phyloP scores from a whole-genome alignment of 92 coral and sea anemone genomes.

The Plumapathes pennacea region DNA sequence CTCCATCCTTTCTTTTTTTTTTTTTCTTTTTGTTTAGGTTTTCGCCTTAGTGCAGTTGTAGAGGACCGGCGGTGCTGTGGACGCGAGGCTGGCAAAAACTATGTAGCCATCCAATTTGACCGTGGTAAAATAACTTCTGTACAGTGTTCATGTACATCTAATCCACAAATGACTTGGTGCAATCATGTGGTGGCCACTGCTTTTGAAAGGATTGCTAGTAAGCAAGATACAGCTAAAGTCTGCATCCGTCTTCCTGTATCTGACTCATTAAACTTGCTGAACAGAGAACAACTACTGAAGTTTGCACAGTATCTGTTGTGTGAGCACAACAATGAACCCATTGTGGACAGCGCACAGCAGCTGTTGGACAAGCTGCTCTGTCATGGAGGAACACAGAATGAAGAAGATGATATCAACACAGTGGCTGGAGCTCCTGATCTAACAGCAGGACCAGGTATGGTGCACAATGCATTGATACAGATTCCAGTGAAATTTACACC shows the following conservation, averaged over 20 bases:
- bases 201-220: constrained; percentile 59
- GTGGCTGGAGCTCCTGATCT: constrained; percentile 96
- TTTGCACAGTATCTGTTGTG: constrained; percentile 82
- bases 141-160: constrained; percentile 83
- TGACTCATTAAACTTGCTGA: constrained; percentile 72
- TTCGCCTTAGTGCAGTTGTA: constrained; percentile 85
- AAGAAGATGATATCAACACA: constrained; percentile 67
- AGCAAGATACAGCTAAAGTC: constrained; percentile 25
- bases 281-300: constrained; percentile 82
- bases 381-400: constrained; percentile 13
- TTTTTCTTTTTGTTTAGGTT: constrained; percentile 44
- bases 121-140: constrained; percentile 95
- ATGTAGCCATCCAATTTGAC: constrained; percentile 84
- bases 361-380: constrained; percentile 72
- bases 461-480: too few relatives aligned
- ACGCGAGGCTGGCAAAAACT: constrained; percentile 19
- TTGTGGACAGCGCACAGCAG: constrained; percentile 85
- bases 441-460: constrained; percentile 98
- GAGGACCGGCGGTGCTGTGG: constrained; percentile 35
- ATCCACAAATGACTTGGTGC: constrained; percentile 73
- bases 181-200: constrained; percentile 79
- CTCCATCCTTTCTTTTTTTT: not conserved
- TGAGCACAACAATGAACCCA: constrained; percentile 72
- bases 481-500: too few relatives aligned
- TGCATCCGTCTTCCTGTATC: constrained; percentile 73